Evolutionary conservation across 1,140 invertebrate genomes (phyloP), one percentile per base, ranked within the genome.

Genomic region (Monomorium pharaonis): DNA sequence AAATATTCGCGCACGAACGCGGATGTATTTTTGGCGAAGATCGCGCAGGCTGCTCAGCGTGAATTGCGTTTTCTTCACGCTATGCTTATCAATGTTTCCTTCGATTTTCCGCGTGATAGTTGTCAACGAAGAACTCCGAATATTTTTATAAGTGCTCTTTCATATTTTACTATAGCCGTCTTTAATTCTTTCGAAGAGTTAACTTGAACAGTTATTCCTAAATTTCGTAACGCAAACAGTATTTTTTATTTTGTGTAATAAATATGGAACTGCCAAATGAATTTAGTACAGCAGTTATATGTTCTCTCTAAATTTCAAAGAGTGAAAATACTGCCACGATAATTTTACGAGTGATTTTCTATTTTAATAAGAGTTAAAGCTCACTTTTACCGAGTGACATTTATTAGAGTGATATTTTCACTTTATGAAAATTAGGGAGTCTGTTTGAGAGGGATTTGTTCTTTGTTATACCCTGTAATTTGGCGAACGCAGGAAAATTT

Each of bases 1-100:
- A n/a, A n/a, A n/a, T 27, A 75, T 62, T 88, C 58, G 33, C 63
- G 42, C 47, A 74, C 30, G 44, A 75, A 67, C 47, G 27, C 16
- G 54, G 33, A 47, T 4, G 10, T 60, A 83, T 86, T 86, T 86
- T 77, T 72, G 63, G 47, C 87, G 18, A 47, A 47, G 65, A n/a
- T 5, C 12, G 27, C 14, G 30, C n/a, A n/a, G 63, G n/a, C 0
- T 54, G 30, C 18, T 70, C 42, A 10, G 33, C 7, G 24, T 14
- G 18, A 44, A 37, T 37, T 16, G 69, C 33, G 7, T 12, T 54
- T 54, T 47, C 18, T 72, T 70, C 18, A 24, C 3, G 24, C n/a
- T 75, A 4, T 14, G 24, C 12, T 77, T 44, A 62, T 77, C 18
- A 14, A 62, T 30, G 18, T 30, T 62, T 76, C 51, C 56, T 62